Evolutionary conservation across 2,113 vertebrate genomes (phyloP).

Genomic region (Lathamus discolor): DNA sequence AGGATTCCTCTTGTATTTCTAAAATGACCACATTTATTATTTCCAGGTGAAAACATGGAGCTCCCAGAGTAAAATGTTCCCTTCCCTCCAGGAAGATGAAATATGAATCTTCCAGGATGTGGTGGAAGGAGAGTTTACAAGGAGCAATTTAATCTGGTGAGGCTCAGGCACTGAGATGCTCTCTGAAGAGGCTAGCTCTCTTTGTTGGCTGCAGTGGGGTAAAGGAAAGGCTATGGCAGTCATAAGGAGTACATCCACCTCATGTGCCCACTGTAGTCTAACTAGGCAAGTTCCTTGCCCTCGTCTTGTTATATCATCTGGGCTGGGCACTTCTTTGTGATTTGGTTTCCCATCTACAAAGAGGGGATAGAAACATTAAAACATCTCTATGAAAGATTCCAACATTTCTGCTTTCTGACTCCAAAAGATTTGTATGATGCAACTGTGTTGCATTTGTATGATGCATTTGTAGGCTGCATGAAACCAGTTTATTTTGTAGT

Average conservation of each 20-base stretch:
- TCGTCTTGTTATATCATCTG: not conserved
- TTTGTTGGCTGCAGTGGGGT: not conserved
- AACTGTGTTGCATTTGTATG: not conserved
- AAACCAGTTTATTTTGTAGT: not conserved
- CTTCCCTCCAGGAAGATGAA: not conserved
- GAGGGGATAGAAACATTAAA: not conserved
- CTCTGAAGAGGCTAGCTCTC: not conserved
- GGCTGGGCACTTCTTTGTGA: not conserved
- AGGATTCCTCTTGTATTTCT: not conserved
- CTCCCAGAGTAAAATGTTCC: not conserved
- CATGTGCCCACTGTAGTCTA: rapidly evolving
- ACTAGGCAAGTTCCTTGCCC: not conserved
- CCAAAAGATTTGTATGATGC: not conserved
- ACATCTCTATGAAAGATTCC: not conserved
- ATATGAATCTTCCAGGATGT: not conserved
- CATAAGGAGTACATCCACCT: not conserved
- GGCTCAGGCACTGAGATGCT: not conserved
- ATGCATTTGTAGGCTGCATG: not conserved
- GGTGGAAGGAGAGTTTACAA: not conserved
- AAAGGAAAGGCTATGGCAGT: not conserved
- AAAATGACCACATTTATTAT: not conserved
- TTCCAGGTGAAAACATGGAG: not conserved
- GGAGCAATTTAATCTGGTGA: not conserved
- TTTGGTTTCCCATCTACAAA: not conserved
- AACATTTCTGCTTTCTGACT: not conserved